phyloP scores from a whole-genome alignment of 2,888 invertebrate species.

The Horisme vitalbata region DNA sequence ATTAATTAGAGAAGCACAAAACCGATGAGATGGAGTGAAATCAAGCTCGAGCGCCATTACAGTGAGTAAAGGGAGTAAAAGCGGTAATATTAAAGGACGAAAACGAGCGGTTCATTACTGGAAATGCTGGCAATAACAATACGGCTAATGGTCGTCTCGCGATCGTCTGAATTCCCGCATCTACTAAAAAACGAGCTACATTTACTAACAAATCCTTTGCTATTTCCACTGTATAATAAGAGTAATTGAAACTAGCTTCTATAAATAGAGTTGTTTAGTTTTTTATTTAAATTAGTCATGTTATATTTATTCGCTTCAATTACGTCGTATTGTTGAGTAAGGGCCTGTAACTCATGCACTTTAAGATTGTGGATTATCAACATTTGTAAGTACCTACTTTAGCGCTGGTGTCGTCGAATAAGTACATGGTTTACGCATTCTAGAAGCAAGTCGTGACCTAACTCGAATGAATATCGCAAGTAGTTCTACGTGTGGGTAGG shows the following conservation, averaged over 20 bases:
- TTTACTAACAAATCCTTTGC: conserved; percentile 55
- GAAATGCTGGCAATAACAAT: conserved; percentile 79
- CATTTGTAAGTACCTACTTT: conserved; percentile 37
- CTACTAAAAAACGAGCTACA: conserved; percentile 60
- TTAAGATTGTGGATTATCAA: conserved; percentile 41
- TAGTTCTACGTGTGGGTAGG: conserved; percentile 62
- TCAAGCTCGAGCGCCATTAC: conserved; percentile 63
- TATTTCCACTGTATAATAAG: conserved; percentile 24
- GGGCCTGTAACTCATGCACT: conserved; percentile 22
- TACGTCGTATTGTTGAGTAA: conserved; percentile 52
- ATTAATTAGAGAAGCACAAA: conserved; percentile 66
- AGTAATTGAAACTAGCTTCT: conserved; percentile 29
- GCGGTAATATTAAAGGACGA: conserved; percentile 74
- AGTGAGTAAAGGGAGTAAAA: conserved; percentile 66
- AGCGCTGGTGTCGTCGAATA: conserved; percentile 27
- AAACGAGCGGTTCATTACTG: conserved; percentile 80
- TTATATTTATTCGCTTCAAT: conserved; percentile 48
- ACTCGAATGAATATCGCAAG: conserved; percentile 44
- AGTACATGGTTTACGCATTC: conserved; percentile 35
- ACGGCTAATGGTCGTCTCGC: conserved; percentile 73
- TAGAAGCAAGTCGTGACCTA: conserved; percentile 35
- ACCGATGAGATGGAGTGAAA: conserved; percentile 65
- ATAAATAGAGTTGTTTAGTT: conserved; percentile 39
- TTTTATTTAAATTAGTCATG: conserved; percentile 35
- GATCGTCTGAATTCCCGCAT: conserved; percentile 68